Conservation (phyloP, 2,888 invertebrate species). For the Eristalis pertinax region DNA sequence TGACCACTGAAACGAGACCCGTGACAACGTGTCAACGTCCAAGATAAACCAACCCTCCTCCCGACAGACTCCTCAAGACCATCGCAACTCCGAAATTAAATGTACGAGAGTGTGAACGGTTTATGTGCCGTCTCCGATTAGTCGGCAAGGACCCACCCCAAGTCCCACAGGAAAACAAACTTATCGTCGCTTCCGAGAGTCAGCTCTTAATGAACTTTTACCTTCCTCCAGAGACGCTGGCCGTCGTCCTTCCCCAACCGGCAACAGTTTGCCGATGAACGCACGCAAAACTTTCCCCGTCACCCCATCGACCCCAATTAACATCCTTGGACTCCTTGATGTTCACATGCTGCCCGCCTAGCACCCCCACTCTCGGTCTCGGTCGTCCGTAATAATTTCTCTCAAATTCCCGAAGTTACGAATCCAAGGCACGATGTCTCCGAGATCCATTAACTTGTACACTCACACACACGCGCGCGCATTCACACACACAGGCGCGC, state of each 20-base stretch:
- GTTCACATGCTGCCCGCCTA: not conserved
- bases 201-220: not conserved
- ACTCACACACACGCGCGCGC: not conserved
- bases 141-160: not conserved
- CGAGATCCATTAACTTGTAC: not conserved
- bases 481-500: not conserved
- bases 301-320: conserved; percentile 1
- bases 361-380: not conserved
- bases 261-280: not conserved
- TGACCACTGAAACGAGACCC: not conserved
- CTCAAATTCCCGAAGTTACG: not conserved
- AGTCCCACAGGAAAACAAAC: not conserved
- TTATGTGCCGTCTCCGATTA: not conserved
- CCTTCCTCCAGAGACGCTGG: not conserved
- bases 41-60: not conserved
- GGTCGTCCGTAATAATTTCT: not conserved
- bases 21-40: not conserved
- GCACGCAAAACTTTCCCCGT: not conserved
- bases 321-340: not conserved
- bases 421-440: not conserved
- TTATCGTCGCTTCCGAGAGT: not conserved
- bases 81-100: not conserved
- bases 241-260: not conserved
- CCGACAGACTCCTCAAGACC: not conserved
- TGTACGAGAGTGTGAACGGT: not conserved